A percentile compares a stretch with the other conserved stretches of the same genome.
Evolutionary conservation across 2,888 invertebrate genomes (phyloP).

Genomic region (Atethmia centrago): DNA sequence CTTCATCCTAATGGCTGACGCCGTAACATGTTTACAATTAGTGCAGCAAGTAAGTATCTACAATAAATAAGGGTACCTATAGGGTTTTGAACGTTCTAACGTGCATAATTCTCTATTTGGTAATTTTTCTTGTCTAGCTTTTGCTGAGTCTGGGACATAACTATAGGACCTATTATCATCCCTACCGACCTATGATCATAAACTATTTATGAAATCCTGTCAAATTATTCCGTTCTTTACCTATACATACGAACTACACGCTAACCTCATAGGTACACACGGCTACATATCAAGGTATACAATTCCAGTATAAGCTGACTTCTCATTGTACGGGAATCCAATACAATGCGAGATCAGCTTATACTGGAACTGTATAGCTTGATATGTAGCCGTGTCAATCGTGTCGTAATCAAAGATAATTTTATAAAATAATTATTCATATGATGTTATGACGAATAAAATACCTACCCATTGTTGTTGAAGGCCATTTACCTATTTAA

Average conservation of each 20-base stretch:
- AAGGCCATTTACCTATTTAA: conserved; percentile 15
- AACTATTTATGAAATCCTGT: background rate
- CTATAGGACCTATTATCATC: too few relatives aligned
- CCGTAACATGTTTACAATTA: conserved; percentile 24
- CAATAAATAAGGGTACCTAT: background rate
- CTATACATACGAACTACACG: background rate
- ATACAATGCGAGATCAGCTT: too few relatives aligned
- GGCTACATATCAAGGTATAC: too few relatives aligned
- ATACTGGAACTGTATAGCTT: too few relatives aligned
- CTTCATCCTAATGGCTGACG: conserved; percentile 12
- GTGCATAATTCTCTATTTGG: too few relatives aligned
- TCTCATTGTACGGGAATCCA: too few relatives aligned
- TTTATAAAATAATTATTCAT: conserved; percentile 12
- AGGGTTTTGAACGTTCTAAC: background rate
- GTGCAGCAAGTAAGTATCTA: background rate
- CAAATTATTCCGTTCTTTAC: background rate
- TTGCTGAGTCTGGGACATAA: too few relatives aligned
- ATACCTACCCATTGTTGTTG: conserved; percentile 29
- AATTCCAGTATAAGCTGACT: too few relatives aligned
- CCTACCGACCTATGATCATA: too few relatives aligned
- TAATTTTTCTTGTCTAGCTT: too few relatives aligned
- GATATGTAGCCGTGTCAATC: too few relatives aligned
- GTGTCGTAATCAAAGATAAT: conserved; percentile 10
- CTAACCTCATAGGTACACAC: background rate
- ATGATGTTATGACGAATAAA: conserved; percentile 15